Percentiles rank a stretch among this genome's conserved stretches.
phyloP scores from a whole-genome alignment of 35 echinoderm and acorn worm species.

The Ophiothrix spiculata region DNA sequence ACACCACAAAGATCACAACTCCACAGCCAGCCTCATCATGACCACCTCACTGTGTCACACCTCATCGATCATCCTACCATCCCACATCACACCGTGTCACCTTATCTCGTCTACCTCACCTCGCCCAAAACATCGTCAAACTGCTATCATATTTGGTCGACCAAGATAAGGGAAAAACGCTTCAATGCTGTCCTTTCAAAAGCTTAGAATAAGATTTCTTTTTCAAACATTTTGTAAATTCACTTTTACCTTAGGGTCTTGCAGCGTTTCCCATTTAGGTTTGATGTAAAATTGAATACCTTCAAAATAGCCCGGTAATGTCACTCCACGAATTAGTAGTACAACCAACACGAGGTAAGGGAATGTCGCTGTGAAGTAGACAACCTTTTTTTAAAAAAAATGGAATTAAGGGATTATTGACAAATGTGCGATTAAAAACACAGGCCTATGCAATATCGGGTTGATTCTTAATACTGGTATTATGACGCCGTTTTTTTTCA shows the following conservation, averaged over 20 bases:
- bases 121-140: background rate
- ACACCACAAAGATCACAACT: no score
- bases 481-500: no score
- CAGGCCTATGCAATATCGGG: no score
- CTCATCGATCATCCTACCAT: background rate
- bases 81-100: background rate
- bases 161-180: background rate
- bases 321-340: constrained; percentile 77
- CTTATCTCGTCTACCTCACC: background rate
- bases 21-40: no score
- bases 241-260: constrained; percentile 48
- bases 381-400: constrained; percentile 43
- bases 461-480: no score
- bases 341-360: constrained; percentile 83
- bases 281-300: constrained; percentile 76
- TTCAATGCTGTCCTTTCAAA: background rate
- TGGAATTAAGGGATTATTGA: background rate
- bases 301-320: constrained; percentile 42
- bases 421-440: no score
- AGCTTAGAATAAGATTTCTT: background rate
- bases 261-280: constrained; percentile 37
- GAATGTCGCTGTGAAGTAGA: constrained; percentile 92
- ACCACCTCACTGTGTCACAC: no score
- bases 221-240: background rate
- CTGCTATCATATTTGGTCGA: background rate